Evolutionary conservation across 1,140 invertebrate genomes (phyloP).

Genomic region (Drosophila kurseongensis): DNA sequence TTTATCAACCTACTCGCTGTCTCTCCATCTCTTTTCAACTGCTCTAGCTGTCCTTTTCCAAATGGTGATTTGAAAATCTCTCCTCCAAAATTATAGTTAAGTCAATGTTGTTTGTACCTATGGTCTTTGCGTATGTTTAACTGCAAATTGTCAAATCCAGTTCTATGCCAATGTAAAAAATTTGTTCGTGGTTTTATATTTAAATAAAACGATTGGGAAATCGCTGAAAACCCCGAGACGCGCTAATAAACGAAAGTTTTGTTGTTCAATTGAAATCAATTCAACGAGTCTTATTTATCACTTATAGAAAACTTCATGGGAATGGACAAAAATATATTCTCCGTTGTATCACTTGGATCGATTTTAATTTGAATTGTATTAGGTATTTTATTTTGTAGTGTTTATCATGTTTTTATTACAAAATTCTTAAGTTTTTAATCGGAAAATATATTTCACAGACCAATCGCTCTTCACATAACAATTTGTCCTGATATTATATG

Average conservation of each 20-base stretch:
- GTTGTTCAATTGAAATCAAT: slow-evolving; percentile 20
- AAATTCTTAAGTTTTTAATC: not conserved
- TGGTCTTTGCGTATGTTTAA: slow-evolving; percentile 8
- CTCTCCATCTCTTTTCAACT: not conserved
- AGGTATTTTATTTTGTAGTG: not conserved
- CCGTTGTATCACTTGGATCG: not conserved
- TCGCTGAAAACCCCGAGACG: not conserved
- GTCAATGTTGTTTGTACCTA: slow-evolving; percentile 17
- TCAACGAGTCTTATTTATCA: not conserved
- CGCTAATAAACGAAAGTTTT: slow-evolving; percentile 20
- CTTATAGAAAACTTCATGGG: not conserved
- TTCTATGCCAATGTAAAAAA: slow-evolving; percentile 8
- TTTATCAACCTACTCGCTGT: slow-evolving; percentile 5
- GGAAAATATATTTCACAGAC: too few relatives aligned
- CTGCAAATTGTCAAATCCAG: slow-evolving; percentile 19
- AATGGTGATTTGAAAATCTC: not conserved
- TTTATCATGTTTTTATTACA: not conserved
- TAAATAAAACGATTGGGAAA: slow-evolving; percentile 15
- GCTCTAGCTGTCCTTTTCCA: slow-evolving; percentile 4
- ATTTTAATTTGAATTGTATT: not conserved
- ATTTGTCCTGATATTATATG: not conserved
- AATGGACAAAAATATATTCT: not conserved
- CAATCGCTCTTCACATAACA: not conserved
- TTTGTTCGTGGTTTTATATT: slow-evolving; percentile 15
- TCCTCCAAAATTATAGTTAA: slow-evolving; percentile 8